A percentile compares a stretch with the other conserved stretches of the same genome.
Conservation (phyloP, 2,113 vertebrate species). For the Cyprinus carpio region DNA sequence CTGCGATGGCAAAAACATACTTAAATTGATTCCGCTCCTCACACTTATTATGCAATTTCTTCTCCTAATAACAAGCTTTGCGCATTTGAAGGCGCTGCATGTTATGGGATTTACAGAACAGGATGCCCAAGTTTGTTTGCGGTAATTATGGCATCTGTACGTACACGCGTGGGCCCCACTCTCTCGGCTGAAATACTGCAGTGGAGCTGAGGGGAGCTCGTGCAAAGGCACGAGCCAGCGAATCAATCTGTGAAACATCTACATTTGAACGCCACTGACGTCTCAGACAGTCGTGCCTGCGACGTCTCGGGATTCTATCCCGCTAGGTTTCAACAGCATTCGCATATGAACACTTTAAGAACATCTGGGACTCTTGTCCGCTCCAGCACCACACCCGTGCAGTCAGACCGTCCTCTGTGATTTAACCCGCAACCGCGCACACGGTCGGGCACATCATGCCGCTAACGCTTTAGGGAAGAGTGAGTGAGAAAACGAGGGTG, state of each 20-base stretch:
- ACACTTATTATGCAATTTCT: neutral
- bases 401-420: neutral
- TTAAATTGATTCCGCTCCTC: neutral
- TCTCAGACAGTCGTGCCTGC: constrained; percentile 18
- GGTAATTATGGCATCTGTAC: constrained; percentile 15
- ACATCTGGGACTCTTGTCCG: constrained; percentile 10
- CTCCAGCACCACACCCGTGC: constrained; percentile 53
- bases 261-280: constrained; percentile 9
- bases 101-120: neutral
- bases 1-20: neutral
- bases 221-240: constrained; percentile 39
- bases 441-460: neutral
- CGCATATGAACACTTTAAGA: constrained; percentile 7
- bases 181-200: constrained; percentile 74
- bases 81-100: neutral
- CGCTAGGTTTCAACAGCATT: neutral
- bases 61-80: neutral
- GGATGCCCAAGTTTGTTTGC: constrained; percentile 8
- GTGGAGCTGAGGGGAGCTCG: constrained; percentile 62
- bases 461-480: neutral
- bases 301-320: constrained; percentile 1
- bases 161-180: constrained; percentile 64
- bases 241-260: constrained; percentile 28
- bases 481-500: constrained; percentile 39
- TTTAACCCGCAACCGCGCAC: constrained; percentile 33